Evolutionary conservation across 2,797 vertebrate species (phyloP), one percentile per base, ranked within the genome.

Genomic region (Melopsittacus undulatus): DNA sequence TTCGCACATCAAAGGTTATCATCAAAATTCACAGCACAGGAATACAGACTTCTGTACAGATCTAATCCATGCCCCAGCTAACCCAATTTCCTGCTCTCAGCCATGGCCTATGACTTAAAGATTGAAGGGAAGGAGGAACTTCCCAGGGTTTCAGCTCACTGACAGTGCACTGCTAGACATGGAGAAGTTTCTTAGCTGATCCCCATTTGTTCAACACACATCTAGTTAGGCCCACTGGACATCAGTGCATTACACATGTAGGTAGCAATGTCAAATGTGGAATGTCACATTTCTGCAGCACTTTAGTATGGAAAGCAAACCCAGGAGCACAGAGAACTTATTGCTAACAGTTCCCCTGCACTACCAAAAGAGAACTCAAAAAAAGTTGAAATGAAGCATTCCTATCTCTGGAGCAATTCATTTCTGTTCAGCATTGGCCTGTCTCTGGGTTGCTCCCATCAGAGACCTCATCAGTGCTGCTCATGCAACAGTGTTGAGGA

Each of bases 231-330:
- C 32, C 17, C 7, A 3, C 61, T 72, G 73, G 52, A 14, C 66
- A 51, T 22, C 27, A 49, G 40, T 24, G 24, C 56, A 13, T 70
- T 45, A 20, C 24, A 72, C 38, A 27, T 8, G 30, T 4, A 61
- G 51, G 64, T 2, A 52, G 36, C 68, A 57, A 21, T 21, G 38
- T 24, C 82, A 46, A 73, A 68, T 24, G 24, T 2, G 30, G 36
- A 46, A 18, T 0, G 0, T 3, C 3, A 1, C 11, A 11, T 29
- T 63, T 79, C 43, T 34, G 9, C 24, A 54, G 69, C 38, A 15
- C 29, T 40, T 36, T 5, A 13, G 7, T 4, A 23, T 4, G 7
- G 49, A 72, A 49, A 82, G 40, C 52, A 92, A 57, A 79, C 46
- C 15, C 36, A 20, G 36, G 40, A 79, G 36, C 27, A 17, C 9